Conservation (phyloP, 2,888 invertebrate genomes). For the Agrochola circellaris region DNA sequence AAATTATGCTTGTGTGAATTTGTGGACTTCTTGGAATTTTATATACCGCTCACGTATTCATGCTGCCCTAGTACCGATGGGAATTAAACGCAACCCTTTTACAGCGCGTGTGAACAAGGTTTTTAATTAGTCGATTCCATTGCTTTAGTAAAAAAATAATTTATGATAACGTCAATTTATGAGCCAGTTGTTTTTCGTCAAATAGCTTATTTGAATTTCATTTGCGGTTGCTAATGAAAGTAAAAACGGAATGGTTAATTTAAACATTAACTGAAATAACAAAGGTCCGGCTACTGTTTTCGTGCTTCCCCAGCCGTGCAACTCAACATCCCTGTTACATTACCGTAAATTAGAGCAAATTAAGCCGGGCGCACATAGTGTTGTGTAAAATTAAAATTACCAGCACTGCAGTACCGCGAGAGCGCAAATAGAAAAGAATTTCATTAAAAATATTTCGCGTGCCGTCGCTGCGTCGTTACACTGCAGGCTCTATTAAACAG, state of each 20-base stretch:
- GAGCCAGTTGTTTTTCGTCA: conserved; percentile 10
- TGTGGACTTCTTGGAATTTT: conserved; percentile 46
- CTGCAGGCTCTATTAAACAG: conserved; percentile 71
- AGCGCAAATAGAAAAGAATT: conserved; percentile 72
- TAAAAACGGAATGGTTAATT: conserved; percentile 47
- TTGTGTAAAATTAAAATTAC: conserved; percentile 73
- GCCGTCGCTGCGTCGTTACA: conserved; percentile 63
- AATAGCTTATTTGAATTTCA: conserved; percentile 14
- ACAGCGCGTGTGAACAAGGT: conserved; percentile 51
- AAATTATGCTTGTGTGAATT: conserved; percentile 66
- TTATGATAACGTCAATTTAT: background rate
- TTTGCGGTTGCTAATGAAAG: conserved; percentile 25
- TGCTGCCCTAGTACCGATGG: conserved; percentile 71
- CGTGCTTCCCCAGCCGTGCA: conserved; percentile 57
- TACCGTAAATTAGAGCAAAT: conserved; percentile 75
- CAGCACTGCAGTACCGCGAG: conserved; percentile 60
- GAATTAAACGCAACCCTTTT: conserved; percentile 67
- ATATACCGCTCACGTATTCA: conserved; percentile 48
- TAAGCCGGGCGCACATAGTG: conserved; percentile 69
- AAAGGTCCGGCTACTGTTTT: conserved; percentile 56
- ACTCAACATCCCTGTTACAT: conserved; percentile 68
- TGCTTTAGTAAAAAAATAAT: conserved; percentile 1
- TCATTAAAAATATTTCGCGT: conserved; percentile 78
- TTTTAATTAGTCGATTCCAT: conserved; percentile 3
- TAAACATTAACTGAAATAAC: conserved; percentile 45